phyloP scores from a whole-genome alignment of 2,113 vertebrate genomes.

The Corythoichthys haematopterus region DNA sequence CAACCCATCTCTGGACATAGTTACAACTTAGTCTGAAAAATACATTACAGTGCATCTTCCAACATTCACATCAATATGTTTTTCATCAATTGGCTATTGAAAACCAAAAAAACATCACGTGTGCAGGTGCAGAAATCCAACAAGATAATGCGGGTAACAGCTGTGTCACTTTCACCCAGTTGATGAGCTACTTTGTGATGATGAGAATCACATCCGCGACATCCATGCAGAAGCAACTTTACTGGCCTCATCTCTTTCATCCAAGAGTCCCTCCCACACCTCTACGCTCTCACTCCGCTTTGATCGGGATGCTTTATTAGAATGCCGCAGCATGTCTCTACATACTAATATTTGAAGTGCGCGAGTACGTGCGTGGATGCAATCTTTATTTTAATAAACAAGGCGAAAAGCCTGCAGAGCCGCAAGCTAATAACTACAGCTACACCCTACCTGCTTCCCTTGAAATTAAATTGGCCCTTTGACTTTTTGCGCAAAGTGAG shows the following conservation, averaged over 20 bases:
- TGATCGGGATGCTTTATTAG: slow-evolving; percentile 53
- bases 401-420: slow-evolving; percentile 15
- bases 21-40: too few species aligned
- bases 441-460: neutral
- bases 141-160: neutral
- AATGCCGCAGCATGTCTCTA: slow-evolving; percentile 16
- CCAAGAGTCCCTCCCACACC: slow-evolving; percentile 32
- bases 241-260: slow-evolving; percentile 54
- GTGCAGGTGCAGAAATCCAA: neutral
- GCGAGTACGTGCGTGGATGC: slow-evolving; percentile 24
- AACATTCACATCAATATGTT: too few species aligned
- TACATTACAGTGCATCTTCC: too few species aligned
- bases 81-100: too few species aligned
- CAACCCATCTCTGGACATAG: too few species aligned
- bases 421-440: neutral
- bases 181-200: neutral
- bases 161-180: neutral
- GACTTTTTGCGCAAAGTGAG: neutral
- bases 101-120: neutral
- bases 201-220: neutral
- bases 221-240: slow-evolving; percentile 36
- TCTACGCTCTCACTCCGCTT: slow-evolving; percentile 47
- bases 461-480: slow-evolving; percentile 20
- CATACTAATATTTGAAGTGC: slow-evolving; percentile 33
- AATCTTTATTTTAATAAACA: slow-evolving; percentile 33